Conservation (phyloP, 2,888 invertebrate species). For the Spodoptera picta region DNA sequence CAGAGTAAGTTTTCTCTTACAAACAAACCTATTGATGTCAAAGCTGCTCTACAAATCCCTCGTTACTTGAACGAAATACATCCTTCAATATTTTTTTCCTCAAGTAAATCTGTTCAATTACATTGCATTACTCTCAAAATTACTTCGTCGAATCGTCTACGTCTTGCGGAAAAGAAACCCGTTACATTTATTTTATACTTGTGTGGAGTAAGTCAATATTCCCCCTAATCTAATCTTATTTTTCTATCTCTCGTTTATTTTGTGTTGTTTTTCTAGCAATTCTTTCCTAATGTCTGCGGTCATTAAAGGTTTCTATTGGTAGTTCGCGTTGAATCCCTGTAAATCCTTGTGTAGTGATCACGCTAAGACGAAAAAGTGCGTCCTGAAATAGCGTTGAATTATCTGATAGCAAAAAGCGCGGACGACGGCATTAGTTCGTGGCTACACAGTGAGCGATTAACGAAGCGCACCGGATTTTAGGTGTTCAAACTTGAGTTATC, state of each 20-base stretch:
- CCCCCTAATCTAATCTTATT: constrained; percentile 58
- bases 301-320: constrained; percentile 20
- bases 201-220: constrained; percentile 36
- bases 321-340: constrained; percentile 24
- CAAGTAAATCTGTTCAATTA: constrained; percentile 62
- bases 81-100: constrained; percentile 40
- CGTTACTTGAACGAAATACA: constrained; percentile 55
- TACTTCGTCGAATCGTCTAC: constrained; percentile 56
- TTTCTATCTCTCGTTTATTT: constrained; percentile 1
- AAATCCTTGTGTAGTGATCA: constrained; percentile 44
- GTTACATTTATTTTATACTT: constrained; percentile 56
- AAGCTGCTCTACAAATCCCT: constrained; percentile 60
- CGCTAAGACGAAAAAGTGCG: constrained; percentile 61
- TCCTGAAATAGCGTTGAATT: constrained; percentile 61
- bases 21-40: constrained; percentile 64
- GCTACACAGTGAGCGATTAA: constrained; percentile 39
- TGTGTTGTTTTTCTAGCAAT: constrained; percentile 9
- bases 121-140: constrained; percentile 64
- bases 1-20: constrained; percentile 61
- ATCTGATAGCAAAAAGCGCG: constrained; percentile 66
- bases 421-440: constrained; percentile 34
- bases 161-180: constrained; percentile 52
- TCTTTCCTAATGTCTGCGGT: constrained; percentile 19
- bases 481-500: no score
- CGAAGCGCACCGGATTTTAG: background rate